Evolutionary conservation across 1,140 invertebrate species (phyloP), one percentile per base, ranked within the genome.

Genomic region (Drosophila athabasca): DNA sequence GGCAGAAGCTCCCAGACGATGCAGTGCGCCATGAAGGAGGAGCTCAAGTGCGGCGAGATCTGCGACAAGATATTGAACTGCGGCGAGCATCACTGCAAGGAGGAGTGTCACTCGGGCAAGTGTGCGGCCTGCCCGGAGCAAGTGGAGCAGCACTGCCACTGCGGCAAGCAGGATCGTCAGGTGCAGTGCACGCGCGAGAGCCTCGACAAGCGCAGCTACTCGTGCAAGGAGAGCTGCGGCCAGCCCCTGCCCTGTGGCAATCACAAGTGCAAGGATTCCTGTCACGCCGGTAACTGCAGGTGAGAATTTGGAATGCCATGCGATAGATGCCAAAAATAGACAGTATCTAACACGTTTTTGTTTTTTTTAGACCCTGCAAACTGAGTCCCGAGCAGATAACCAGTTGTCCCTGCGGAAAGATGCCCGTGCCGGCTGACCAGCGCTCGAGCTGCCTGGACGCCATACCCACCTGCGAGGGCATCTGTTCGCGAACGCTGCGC

Each of bases 371-470:
- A 4, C 81, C 93, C 3, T 98, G 97, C 91, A 89, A 92, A 8
- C 92, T 95, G 29, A 93, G 93, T 68, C 94, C 95, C 0, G 93
- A 94, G 11, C 82, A 92, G 19, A 93, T 98, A 8, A 94, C 92
- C 6, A 93, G 93, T n/a, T 99, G 98, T 91, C 96, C 95, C 1
- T 99, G 98, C 92, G 97, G 96, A 0, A 95, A 97, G 91, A 96
- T 94, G 6, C 80, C 90, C 19, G 92, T 79, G 55, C 82, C 79
- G 41, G 65, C 89, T 11, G 91, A 90, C 1, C 80, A 92, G 43
- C 93, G 96, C 68, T 93, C 92, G 41, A 94, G 93, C 9, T 99
- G 98, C 90, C 93, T 95, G 6, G 98, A 99, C 92, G 94, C 96
- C 0, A 94, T 99, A 75, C 97, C 97, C 0, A 94, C 95, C 19